These are phyloP conservation scores for Tupiocoris notatus DNA, from an alignment of 2,888 invertebrate genomes.

Conservation along the genomic window DNA sequence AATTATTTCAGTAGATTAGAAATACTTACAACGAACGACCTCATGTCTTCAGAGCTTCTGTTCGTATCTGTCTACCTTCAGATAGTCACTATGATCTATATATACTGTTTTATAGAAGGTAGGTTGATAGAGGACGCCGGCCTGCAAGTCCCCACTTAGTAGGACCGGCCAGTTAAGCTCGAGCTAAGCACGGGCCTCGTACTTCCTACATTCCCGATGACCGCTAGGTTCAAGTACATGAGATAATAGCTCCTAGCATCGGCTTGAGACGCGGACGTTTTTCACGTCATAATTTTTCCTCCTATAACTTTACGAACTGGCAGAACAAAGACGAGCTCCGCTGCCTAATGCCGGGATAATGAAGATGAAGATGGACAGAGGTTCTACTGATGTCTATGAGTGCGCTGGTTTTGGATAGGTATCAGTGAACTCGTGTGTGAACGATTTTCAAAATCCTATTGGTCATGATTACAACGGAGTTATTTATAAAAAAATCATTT, in stretches of 20 bases:
- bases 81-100: slow-evolving; percentile 33
- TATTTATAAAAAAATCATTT: too few relatives aligned
- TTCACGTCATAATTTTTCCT: slow-evolving; percentile 2
- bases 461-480: too few relatives aligned
- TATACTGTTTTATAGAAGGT: slow-evolving; percentile 13
- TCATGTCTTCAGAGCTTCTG: slow-evolving; percentile 38
- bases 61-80: slow-evolving; percentile 21
- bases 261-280: background rate
- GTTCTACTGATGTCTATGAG: too few relatives aligned
- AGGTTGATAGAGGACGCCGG: slow-evolving; percentile 18
- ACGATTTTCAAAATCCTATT: too few relatives aligned
- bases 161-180: background rate
- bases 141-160: slow-evolving; percentile 16
- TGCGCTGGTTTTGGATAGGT: too few relatives aligned
- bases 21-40: slow-evolving; percentile 40
- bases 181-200: slow-evolving; percentile 25
- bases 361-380: too few relatives aligned
- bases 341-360: too few relatives aligned
- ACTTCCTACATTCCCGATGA: slow-evolving; percentile 42
- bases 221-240: slow-evolving; percentile 37
- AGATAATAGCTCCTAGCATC: slow-evolving; percentile 13
- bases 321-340: background rate
- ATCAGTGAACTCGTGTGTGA: too few relatives aligned
- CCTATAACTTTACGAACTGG: background rate
- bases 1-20: background rate